Base-by-base conservation (phyloP, 2,888 invertebrate species). In the Lasioglossum figueresi region DNA sequence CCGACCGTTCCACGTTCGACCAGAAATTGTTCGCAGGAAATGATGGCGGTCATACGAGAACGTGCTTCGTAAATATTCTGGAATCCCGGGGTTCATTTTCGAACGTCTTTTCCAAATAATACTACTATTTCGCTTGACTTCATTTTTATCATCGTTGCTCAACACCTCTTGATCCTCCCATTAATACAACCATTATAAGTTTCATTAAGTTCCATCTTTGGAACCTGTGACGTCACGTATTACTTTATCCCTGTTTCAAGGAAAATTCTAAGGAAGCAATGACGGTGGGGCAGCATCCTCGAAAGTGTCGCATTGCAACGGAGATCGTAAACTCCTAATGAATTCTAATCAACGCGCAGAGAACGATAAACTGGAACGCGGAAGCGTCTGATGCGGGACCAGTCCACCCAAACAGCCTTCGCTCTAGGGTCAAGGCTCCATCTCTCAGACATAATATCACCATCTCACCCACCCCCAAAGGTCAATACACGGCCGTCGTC, bases 391-490 rank as follows among this genome's bases (percentile, higher is more conserved):
- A 77, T 83, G 90, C 80, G 88, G 90, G 90, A 87, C 81, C 90
- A 90, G 90, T 90, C 88, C 91, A 92, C 92, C 94, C 92, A 91
- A 93, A 93, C 91, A 93, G 93, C 91, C 92, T 92, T 90, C 88
- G 89, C 89, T 84, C 87, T 86, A 86, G 91, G 93, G 92, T 93
- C 93, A 93, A 93, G 93, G 92, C 92, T 93, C 84, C 85, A 87
- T 79, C 88, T 87, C 85, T 84, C 83, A 80, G 88, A 87, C 88
- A 82, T 89, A 87, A 88, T 88, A 89, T 83, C 87, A 88, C 90
- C 91, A 83, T 92, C 90, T 91, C 91, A 91, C 92, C 91, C 91
- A 89, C 92, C 92, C 90, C 89, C 90, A 85, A 84, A 89, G 87
- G 87, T 88, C 88, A 88, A 81, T 85, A 79, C 77, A 80, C 80